Conservation (phyloP, 2,113 vertebrate species). For the Pangasianodon gigas region DNA sequence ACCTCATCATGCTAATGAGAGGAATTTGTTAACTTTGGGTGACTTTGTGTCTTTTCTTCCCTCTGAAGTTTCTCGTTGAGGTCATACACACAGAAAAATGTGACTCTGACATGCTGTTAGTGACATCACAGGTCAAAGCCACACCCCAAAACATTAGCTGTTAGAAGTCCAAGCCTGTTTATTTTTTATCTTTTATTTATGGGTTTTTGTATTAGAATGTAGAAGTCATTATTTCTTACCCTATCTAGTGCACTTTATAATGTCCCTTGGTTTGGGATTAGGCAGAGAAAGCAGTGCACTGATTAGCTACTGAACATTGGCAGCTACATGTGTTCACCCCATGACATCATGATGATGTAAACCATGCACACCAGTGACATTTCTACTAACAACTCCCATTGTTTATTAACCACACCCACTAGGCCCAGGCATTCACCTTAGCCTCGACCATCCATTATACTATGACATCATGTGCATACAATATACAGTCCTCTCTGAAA, state of each 20-base stretch:
- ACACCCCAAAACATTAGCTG: background rate
- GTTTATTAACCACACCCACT: background rate
- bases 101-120: background rate
- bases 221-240: background rate
- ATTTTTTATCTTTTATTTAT: background rate
- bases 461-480: background rate
- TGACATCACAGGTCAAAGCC: background rate
- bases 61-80: background rate
- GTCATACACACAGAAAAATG: background rate
- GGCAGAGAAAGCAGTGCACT: background rate
- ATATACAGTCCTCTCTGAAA: too few relatives aligned
- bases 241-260: background rate
- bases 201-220: background rate
- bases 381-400: background rate
- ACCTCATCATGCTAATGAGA: background rate
- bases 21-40: slow-evolving; percentile 12
- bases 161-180: background rate
- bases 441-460: background rate
- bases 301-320: background rate
- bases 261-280: background rate
- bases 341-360: background rate
- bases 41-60: background rate
- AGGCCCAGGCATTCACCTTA: background rate
- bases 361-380: background rate
- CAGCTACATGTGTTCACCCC: background rate